Evolutionary conservation across 2,888 invertebrate genomes (phyloP).

Genomic region (Campaea margaritaria): DNA sequence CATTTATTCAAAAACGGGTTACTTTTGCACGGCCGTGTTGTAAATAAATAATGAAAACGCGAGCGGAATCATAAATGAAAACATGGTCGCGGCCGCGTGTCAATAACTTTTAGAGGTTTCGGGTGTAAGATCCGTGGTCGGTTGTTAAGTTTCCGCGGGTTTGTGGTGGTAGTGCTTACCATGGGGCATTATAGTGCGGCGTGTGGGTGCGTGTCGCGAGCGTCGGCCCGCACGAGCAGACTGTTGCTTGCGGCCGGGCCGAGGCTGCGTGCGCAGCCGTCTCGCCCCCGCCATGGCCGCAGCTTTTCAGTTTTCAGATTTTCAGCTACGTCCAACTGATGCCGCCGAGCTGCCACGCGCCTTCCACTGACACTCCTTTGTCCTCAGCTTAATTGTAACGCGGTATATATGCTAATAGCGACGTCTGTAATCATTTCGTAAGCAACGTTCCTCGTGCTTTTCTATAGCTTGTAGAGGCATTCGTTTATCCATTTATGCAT

Average conservation of each 20-base stretch:
- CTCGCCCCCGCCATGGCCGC: constrained; percentile 47
- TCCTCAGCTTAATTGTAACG: constrained; percentile 66
- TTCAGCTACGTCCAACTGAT: constrained; percentile 35
- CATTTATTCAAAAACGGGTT: constrained; percentile 51
- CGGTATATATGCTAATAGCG: constrained; percentile 54
- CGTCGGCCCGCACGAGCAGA: constrained; percentile 79
- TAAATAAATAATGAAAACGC: constrained; percentile 75
- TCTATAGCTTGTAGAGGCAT: not conserved
- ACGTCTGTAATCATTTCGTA: constrained; percentile 40
- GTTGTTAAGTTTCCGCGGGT: constrained; percentile 46
- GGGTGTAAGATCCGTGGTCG: constrained; percentile 16
- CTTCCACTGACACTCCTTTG: constrained; percentile 67
- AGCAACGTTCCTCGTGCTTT: constrained; percentile 32
- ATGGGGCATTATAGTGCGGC: constrained; percentile 73
- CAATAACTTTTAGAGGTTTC: constrained; percentile 2
- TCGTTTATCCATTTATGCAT: not conserved
- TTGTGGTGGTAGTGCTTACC: constrained; percentile 70
- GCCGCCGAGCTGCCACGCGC: constrained; percentile 54
- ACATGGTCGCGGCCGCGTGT: constrained; percentile 41
- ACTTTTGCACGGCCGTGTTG: constrained; percentile 49
- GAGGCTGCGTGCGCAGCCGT: constrained; percentile 72
- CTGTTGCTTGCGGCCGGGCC: constrained; percentile 80
- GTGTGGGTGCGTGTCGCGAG: constrained; percentile 64
- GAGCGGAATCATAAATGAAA: constrained; percentile 69
- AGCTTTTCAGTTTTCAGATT: constrained; percentile 34